phyloP scores from a whole-genome alignment of 2,888 invertebrate species.

The Lucinisca nassula region DNA sequence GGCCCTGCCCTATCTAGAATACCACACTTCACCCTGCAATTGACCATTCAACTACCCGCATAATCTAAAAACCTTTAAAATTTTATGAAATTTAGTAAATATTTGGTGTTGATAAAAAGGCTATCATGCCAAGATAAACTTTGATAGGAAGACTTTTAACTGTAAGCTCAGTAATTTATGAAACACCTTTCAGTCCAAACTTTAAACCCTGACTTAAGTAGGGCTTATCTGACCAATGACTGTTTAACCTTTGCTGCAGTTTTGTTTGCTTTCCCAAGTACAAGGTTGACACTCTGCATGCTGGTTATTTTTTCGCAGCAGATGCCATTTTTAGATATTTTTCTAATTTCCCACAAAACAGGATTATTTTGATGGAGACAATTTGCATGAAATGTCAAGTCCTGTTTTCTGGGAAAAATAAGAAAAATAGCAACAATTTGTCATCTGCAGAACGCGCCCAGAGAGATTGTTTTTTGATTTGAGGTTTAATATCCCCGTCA shows the following conservation, averaged over 20 bases:
- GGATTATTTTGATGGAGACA: too few relatives aligned
- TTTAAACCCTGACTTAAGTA: not conserved
- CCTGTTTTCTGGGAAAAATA: too few relatives aligned
- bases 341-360: too few relatives aligned
- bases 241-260: not conserved
- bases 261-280: too few relatives aligned
- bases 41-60: not conserved
- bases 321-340: too few relatives aligned
- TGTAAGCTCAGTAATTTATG: not conserved
- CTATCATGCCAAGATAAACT: not conserved
- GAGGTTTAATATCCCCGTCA: too few relatives aligned
- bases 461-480: too few relatives aligned
- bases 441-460: too few relatives aligned
- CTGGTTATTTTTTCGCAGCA: too few relatives aligned
- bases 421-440: too few relatives aligned
- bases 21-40: not conserved
- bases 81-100: constrained; percentile 1
- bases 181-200: not conserved
- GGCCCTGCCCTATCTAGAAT: constrained; percentile 1
- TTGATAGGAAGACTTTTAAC: not conserved
- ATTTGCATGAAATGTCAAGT: too few relatives aligned
- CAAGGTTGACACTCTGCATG: too few relatives aligned
- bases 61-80: not conserved
- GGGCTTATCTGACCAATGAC: not conserved
- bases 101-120: not conserved